phyloP scores from a whole-genome alignment of 2,797 vertebrate species.

The Discoglossus pictus region DNA sequence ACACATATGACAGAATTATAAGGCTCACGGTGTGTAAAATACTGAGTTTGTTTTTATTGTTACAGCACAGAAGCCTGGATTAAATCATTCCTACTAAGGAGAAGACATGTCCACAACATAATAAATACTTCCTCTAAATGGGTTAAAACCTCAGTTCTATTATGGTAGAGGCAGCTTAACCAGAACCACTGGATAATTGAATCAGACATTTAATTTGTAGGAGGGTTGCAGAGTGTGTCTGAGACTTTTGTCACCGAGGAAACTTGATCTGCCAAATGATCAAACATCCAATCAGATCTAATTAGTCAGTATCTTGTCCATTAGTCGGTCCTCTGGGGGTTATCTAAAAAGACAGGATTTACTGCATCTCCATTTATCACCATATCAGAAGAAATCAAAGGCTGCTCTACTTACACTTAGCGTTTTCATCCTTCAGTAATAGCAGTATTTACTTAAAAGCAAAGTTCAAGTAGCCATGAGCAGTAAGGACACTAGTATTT shows the following conservation, averaged over 20 bases:
- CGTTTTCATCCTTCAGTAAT: slow-evolving; percentile 16
- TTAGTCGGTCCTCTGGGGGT: slow-evolving; percentile 31
- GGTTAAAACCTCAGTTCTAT: slow-evolving; percentile 21
- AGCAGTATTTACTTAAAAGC: neutral
- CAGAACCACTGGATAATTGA: slow-evolving; percentile 29
- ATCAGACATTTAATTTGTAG: slow-evolving; percentile 41
- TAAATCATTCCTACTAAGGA: too few species aligned
- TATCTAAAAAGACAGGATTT: slow-evolving; percentile 9
- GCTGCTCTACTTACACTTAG: slow-evolving; percentile 13
- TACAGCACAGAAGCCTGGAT: too few species aligned
- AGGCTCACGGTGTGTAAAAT: slow-evolving; percentile 20
- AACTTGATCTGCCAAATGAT: slow-evolving; percentile 42
- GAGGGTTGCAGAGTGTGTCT: slow-evolving; percentile 7
- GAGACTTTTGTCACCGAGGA: slow-evolving; percentile 34
- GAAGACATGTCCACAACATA: too few species aligned
- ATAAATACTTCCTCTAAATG: slow-evolving; percentile 19
- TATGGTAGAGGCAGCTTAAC: slow-evolving; percentile 10
- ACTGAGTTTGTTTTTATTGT: too few species aligned
- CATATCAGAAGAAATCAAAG: slow-evolving; percentile 13
- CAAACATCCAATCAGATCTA: slow-evolving; percentile 37
- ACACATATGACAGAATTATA: too few species aligned
- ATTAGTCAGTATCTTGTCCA: slow-evolving; percentile 39
- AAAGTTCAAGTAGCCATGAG: too few species aligned
- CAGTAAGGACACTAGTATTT: too few species aligned
- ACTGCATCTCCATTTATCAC: slow-evolving; percentile 27